Percentiles rank a stretch among this genome's conserved stretches.
Conservation (phyloP, 2,113 vertebrate genomes). For the Anguilla japonica region DNA sequence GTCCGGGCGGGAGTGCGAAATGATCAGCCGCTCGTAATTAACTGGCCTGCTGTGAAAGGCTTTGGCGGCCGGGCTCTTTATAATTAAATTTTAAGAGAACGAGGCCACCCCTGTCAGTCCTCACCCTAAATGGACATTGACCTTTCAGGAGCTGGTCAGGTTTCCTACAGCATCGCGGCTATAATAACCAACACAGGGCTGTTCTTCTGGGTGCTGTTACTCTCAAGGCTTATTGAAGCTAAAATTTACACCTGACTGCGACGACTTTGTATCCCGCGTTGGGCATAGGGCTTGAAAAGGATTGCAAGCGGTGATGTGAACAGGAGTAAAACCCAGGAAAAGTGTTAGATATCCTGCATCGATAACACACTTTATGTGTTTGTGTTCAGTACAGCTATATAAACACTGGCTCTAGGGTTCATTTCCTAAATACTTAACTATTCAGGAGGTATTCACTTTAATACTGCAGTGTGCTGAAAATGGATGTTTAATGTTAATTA, state of each 20-base stretch:
- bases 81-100: not conserved
- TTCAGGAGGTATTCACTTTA: not conserved
- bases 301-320: not conserved
- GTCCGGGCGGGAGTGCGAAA: not conserved
- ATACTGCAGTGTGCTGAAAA: not conserved
- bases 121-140: not conserved
- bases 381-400: not conserved
- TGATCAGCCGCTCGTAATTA: conserved; percentile 3
- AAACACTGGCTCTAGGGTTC: too few species aligned
- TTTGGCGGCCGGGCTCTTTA: conserved; percentile 3
- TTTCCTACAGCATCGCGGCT: not conserved
- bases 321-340: not conserved
- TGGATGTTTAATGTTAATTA: not conserved
- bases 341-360: not conserved
- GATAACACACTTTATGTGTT: not conserved
- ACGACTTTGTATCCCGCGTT: too few species aligned
- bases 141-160: not conserved
- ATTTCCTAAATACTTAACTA: too few species aligned
- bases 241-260: too few species aligned
- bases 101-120: not conserved
- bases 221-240: too few species aligned
- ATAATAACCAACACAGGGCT: not conserved
- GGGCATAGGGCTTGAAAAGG: too few species aligned
- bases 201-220: too few species aligned
- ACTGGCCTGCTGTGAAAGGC: not conserved